Evolutionary conservation across 1,140 invertebrate genomes (phyloP).

Genomic region (Delia radicum): DNA sequence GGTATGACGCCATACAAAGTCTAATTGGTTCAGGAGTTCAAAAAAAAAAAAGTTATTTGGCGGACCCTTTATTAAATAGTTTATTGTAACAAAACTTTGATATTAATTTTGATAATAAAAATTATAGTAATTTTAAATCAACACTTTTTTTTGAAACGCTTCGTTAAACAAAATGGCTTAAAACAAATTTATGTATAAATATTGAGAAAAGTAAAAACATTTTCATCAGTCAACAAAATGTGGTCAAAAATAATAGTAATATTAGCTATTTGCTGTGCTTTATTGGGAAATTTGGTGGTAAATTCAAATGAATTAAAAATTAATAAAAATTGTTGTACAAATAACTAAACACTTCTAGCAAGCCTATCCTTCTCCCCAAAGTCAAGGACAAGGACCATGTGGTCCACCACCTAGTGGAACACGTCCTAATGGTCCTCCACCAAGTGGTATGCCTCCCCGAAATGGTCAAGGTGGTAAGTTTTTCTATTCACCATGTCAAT

Average conservation of each 20-base stretch:
- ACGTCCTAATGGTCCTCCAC: conserved; percentile 38
- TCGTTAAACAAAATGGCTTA: neutral
- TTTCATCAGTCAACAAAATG: neutral
- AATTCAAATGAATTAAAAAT: neutral
- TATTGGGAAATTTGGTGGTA: neutral
- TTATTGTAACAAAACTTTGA: neutral
- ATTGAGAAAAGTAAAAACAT: neutral
- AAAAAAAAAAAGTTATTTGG: no score
- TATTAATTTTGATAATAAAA: neutral
- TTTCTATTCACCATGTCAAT: neutral
- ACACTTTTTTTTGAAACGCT: neutral
- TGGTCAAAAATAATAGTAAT: neutral
- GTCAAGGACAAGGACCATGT: conserved; percentile 35
- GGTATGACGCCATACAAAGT: no score
- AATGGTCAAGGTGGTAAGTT: conserved; percentile 27
- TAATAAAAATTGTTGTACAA: neutral
- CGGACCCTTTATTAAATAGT: no score
- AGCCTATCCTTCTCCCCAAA: conserved; percentile 3
- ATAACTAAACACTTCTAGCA: no score
- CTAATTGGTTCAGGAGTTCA: no score
- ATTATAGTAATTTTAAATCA: neutral
- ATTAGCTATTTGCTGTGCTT: neutral
- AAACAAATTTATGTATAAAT: neutral
- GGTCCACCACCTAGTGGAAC: conserved; percentile 40
- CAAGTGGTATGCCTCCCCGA: conserved; percentile 33